Base-by-base conservation (phyloP, 2,888 invertebrate genomes). In the Drymonia ruficornis region DNA sequence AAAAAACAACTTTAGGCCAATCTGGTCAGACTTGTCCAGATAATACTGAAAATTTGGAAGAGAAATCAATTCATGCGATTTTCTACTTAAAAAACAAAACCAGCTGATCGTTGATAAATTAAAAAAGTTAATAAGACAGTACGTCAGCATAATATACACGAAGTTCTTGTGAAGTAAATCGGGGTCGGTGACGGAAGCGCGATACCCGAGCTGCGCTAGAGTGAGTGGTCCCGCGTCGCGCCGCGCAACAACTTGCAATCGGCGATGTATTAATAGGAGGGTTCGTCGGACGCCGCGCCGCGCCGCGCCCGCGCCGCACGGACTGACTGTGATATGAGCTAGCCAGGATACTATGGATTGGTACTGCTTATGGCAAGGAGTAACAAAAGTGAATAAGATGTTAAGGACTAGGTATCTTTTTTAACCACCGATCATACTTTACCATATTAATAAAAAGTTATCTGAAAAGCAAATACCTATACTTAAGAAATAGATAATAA, bases 201-300 rank as follows among this genome's bases (percentile, higher is more conserved):
- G 16, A 11, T 43, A 16, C 12, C 18, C 40, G 16, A 43, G 18
- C 16, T 43, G 12, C 12, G 4, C 16, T 16, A 16, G 16, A 18
- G 43, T 19, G 43, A 43, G 43, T 13, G 18, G 13, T 19, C 43
- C n/a, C 50, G 42, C 29, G 38, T 19, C 36, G 45, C 42, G 28
- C 42, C 16, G 43, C n/a, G 44, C 29, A 6, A 43, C 34, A 23
- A 40, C 40, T 40, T 40, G 40, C 44, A 45, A 43, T 11, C 31
- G 43, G 29, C 47, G 47, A 44, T 29, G 57, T 31, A 58, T 54
- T 46, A 58, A 58, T 58, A 58, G 57, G 49, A 31, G 36, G 36
- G 57, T 51, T 56, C 57, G 51, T 58, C 54, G 57, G 13, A 51
- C 53, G 48, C 40, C 38, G 47, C 51, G 29, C 34, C 45, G 49